Percentiles rank a stretch among this genome's conserved stretches.
phyloP scores from a whole-genome alignment of 2,888 invertebrate genomes.

The Pristionchus entomophagus region DNA sequence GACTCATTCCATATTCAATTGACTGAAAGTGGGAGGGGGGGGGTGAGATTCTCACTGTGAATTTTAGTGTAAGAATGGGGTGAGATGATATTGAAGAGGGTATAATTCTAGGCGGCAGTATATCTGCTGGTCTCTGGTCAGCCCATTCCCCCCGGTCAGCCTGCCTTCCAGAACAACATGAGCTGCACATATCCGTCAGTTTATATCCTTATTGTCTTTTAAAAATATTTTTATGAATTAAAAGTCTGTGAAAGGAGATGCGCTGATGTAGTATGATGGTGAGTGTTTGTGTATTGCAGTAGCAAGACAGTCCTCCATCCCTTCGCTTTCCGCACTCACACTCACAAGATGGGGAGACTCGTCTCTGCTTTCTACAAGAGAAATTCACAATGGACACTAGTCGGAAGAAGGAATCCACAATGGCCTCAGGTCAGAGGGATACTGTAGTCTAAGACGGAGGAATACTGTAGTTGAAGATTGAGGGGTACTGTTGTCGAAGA shows the following conservation, averaged over 20 bases:
- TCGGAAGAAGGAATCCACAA: constrained; percentile 81
- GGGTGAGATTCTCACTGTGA: too few relatives aligned
- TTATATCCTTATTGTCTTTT: not conserved
- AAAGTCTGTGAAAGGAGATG: too few relatives aligned
- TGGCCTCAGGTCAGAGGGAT: constrained; percentile 80
- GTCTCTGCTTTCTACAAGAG: constrained; percentile 78
- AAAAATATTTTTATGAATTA: not conserved
- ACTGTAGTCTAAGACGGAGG: not conserved
- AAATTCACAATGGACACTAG: constrained; percentile 73
- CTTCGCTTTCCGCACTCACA: constrained; percentile 81
- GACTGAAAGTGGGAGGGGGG: too few relatives aligned
- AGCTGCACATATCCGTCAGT: constrained; percentile 77
- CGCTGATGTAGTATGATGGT: not conserved
- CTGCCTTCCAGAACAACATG: constrained; percentile 77
- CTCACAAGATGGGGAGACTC: constrained; percentile 78
- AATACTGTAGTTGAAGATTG: not conserved
- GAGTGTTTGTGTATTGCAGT: not conserved
- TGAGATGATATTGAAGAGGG: not conserved
- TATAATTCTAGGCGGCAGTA: constrained; percentile 75
- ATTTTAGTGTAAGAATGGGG: not conserved
- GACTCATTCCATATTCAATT: not conserved
- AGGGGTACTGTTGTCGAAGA: not conserved
- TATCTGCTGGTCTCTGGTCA: constrained; percentile 75
- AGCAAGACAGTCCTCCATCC: constrained; percentile 77
- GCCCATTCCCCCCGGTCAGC: constrained; percentile 75